Evolutionary conservation across 2,113 vertebrate genomes (phyloP), one percentile per base, ranked within the genome.

Genomic region (Chlorocebus sabaeus): DNA sequence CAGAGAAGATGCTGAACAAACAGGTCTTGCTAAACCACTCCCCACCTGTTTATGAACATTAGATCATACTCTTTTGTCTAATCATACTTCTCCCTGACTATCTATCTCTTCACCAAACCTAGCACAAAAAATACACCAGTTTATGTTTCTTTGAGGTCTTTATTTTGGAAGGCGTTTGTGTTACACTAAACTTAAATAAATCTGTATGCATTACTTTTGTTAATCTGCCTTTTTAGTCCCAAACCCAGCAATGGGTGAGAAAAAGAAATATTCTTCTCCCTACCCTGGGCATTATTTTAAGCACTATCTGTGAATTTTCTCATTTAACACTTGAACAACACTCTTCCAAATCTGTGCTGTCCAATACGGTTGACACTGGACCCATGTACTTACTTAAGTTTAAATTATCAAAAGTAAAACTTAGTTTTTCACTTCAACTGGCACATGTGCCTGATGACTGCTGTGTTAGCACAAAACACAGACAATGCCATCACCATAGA

Each of bases 321-420:
- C 18, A 68, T 38, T 52, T 75, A 55, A 48, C 4, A 38, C 48
- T 40, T 84, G 14, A 40, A 30, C 20, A 73, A 57, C 48, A 50
- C 40, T 7, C 8, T 20, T 85, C 5, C 25, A 22, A 67, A 23
- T 48, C 8, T 76, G 20, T 23, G 3, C 43, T 83, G 55, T 38
- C 11, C 27, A 92, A 25, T 16, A 14, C 27, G 7, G 25, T 11
- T 27, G 20, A 45, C 52, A 68, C 16, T 20, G 72, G 76, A 6
- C 12, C 10, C 23, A 12, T 8, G 13, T 45, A 10, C 20, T 27
- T 52, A 70, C 40, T 70, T 35, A 90, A n/a, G 64, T 76, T 92
- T 67, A 64, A 88, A 27, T 72, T 73, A 57, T 9, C 38, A 45
- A 92, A 79, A 79, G 55, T 80, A 78, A 57, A 86, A 64, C 30